Conservation (phyloP, 1,140 invertebrate genomes). For the Phymastichus coffea region DNA sequence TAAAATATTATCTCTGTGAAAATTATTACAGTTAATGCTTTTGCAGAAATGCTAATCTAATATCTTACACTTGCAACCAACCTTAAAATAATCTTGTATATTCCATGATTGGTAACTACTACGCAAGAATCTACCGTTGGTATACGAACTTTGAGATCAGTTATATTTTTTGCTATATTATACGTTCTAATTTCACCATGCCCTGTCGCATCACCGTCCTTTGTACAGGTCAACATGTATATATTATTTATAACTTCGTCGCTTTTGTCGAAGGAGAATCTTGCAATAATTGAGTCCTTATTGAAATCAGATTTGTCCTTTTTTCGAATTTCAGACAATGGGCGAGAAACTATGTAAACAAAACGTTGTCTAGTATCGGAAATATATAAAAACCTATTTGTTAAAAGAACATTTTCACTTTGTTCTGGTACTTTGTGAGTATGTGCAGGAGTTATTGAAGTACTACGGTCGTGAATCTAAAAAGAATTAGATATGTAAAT, state of each 20-base stretch:
- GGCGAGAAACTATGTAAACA: constrained; percentile 63
- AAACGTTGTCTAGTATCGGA: constrained; percentile 55
- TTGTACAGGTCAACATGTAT: constrained; percentile 51
- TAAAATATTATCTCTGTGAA: constrained; percentile 63
- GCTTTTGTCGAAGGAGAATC: constrained; percentile 58
- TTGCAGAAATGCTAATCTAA: constrained; percentile 20
- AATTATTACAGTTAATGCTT: constrained; percentile 26
- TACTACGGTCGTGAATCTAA: constrained; percentile 64
- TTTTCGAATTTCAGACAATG: constrained; percentile 61
- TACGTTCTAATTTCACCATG: constrained; percentile 41
- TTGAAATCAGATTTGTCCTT: constrained; percentile 63
- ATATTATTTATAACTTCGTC: constrained; percentile 55
- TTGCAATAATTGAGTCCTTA: constrained; percentile 55
- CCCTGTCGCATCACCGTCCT: constrained; percentile 42
- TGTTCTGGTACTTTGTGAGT: constrained; percentile 68
- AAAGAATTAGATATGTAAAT: constrained; percentile 30
- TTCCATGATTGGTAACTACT: constrained; percentile 67
- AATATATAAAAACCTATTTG: constrained; percentile 65
- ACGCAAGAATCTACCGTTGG: constrained; percentile 66
- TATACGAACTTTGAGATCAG: constrained; percentile 58
- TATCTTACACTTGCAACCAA: no score
- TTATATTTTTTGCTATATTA: constrained; percentile 53
- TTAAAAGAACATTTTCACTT: constrained; percentile 60
- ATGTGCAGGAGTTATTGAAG: constrained; percentile 66
- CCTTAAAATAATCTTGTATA: constrained; percentile 71